Percentiles rank a stretch among this genome's conserved stretches.
Evolutionary conservation across 2,113 vertebrate species (phyloP).

Genomic region (Leptocoma aspasia): DNA sequence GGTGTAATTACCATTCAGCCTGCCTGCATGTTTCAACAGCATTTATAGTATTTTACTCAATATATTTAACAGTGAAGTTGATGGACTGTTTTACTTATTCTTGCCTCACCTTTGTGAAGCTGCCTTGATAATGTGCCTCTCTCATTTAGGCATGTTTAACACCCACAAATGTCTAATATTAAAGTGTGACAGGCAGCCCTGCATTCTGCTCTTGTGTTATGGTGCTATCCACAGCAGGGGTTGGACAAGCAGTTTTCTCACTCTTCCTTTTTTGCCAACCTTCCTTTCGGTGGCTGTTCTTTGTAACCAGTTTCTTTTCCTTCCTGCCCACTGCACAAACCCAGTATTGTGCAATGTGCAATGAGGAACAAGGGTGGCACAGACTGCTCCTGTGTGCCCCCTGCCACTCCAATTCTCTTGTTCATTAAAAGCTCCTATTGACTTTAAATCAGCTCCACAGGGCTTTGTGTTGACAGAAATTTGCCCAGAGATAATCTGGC

Average conservation of each 20-base stretch:
- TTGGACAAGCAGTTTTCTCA: background rate
- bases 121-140: background rate
- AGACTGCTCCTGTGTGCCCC: background rate
- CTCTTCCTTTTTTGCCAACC: background rate
- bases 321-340: background rate
- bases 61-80: background rate
- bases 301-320: background rate
- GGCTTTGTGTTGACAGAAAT: conserved; percentile 43
- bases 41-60: background rate
- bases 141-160: background rate
- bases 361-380: background rate
- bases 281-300: background rate
- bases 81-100: background rate
- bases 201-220: background rate
- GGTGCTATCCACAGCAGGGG: background rate
- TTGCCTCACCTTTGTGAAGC: background rate
- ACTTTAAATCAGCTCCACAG: conserved; percentile 22
- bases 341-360: background rate
- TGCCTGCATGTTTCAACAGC: background rate
- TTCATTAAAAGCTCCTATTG: conserved; percentile 40
- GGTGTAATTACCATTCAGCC: background rate
- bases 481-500: conserved; percentile 38
- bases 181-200: background rate
- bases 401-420: background rate
- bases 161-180: background rate